phyloP scores from a whole-genome alignment of 1,140 invertebrate genomes.

The Cydia splendana region DNA sequence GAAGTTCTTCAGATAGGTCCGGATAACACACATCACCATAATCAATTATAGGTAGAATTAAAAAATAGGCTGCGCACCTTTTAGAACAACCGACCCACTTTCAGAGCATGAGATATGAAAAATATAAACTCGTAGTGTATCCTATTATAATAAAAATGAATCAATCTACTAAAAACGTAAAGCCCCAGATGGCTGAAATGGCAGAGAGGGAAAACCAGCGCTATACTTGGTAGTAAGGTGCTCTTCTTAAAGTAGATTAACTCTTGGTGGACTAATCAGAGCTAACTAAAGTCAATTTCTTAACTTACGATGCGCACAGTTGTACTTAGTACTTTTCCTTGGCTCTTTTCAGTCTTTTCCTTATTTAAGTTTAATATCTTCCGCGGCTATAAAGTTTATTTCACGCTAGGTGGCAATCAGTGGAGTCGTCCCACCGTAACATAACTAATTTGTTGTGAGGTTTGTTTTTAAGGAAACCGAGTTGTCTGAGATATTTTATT shows the following conservation, averaged over 20 bases:
- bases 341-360: neutral
- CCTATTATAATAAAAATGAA: too few species aligned
- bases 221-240: neutral
- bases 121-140: too few species aligned
- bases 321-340: conserved; percentile 3
- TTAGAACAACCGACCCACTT: too few species aligned
- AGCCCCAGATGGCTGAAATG: too few species aligned
- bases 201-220: too few species aligned
- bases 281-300: conserved; percentile 6
- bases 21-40: too few species aligned
- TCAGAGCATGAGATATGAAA: too few species aligned
- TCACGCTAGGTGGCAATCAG: conserved; percentile 3
- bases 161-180: neutral
- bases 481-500: neutral
- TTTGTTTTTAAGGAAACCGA: neutral
- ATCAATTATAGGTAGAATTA: too few species aligned
- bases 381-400: neutral
- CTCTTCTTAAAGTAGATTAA: neutral
- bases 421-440: neutral
- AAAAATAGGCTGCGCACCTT: too few species aligned
- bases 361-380: conserved; percentile 17
- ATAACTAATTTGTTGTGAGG: conserved; percentile 1
- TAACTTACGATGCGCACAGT: neutral
- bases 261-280: neutral
- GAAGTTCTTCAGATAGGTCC: too few species aligned